A percentile compares a stretch with the other conserved stretches of the same genome.
These are phyloP conservation scores for Campoplex nolae DNA, from an alignment of 2,888 invertebrate species.

Conservation along the genomic window DNA sequence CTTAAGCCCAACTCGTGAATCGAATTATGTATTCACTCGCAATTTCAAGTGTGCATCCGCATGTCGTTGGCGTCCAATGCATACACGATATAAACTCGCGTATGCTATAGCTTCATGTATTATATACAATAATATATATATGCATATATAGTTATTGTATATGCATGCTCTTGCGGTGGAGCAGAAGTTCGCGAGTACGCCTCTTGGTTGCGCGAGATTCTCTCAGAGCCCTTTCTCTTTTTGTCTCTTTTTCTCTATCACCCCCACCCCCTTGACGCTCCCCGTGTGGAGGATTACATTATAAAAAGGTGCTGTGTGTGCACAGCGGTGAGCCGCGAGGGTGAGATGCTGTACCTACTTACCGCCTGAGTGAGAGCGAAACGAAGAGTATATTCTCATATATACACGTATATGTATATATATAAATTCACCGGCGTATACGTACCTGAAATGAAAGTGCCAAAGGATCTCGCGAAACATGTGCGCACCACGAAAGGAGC, in stretches of 20 bases:
- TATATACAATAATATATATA: constrained; percentile 20
- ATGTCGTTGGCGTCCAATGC: constrained; percentile 61
- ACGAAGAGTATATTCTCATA: constrained; percentile 63
- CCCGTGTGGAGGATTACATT: constrained; percentile 65
- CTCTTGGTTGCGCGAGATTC: constrained; percentile 61
- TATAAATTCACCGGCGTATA: background rate
- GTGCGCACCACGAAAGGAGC: constrained; percentile 63
- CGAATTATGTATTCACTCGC: constrained; percentile 71
- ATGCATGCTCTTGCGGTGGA: constrained; percentile 13
- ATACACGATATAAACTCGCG: constrained; percentile 47
- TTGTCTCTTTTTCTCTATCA: background rate
- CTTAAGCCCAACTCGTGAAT: constrained; percentile 60
- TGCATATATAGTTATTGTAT: constrained; percentile 1
- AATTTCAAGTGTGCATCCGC: constrained; percentile 69
- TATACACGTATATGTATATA: constrained; percentile 9
- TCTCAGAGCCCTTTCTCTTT: constrained; percentile 52
- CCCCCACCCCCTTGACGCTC: background rate
- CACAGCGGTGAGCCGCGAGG: constrained; percentile 66
- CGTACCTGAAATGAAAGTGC: constrained; percentile 68
- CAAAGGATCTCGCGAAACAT: constrained; percentile 68
- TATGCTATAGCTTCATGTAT: constrained; percentile 17
- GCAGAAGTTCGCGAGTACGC: constrained; percentile 62
- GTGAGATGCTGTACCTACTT: constrained; percentile 66
- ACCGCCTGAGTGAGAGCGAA: constrained; percentile 57
- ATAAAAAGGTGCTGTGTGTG: constrained; percentile 70